Conservation (phyloP, 2,113 vertebrate genomes). For the Ranitomeya variabilis region DNA sequence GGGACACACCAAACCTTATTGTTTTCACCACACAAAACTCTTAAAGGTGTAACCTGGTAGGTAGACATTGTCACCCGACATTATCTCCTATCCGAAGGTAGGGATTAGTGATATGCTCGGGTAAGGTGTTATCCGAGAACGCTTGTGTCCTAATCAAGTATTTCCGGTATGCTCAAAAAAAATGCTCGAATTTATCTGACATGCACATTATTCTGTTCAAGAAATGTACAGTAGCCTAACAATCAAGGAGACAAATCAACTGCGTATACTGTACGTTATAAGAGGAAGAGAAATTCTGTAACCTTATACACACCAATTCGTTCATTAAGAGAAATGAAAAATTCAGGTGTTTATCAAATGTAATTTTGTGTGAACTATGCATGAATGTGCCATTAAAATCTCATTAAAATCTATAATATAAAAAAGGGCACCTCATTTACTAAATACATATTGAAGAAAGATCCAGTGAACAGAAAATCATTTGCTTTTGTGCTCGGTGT, state of each 20-base stretch:
- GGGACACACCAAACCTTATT: too few species aligned
- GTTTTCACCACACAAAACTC: too few species aligned
- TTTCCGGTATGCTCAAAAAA: too few species aligned
- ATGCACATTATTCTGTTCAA: neutral
- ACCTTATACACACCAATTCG: neutral
- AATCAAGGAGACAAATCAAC: neutral
- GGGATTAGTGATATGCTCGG: too few species aligned
- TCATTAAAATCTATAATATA: slow-evolving; percentile 24
- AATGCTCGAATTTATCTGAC: too few species aligned
- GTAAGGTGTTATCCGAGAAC: too few species aligned
- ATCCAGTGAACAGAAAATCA: neutral
- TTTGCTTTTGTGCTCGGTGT: slow-evolving; percentile 2
- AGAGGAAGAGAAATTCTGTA: neutral
- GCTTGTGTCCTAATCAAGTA: too few species aligned
- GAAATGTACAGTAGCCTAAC: neutral
- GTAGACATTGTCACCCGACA: too few species aligned
- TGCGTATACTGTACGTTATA: neutral
- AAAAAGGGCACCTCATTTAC: slow-evolving; percentile 33
- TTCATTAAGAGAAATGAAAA: neutral
- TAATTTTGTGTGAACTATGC: slow-evolving; percentile 17
- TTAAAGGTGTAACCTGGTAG: too few species aligned
- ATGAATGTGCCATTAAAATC: slow-evolving; percentile 38
- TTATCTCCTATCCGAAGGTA: too few species aligned
- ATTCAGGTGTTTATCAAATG: slow-evolving; percentile 14
- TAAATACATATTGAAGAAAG: neutral